Conservation (phyloP, 2,888 invertebrate species). For the Sinelater perroti region DNA sequence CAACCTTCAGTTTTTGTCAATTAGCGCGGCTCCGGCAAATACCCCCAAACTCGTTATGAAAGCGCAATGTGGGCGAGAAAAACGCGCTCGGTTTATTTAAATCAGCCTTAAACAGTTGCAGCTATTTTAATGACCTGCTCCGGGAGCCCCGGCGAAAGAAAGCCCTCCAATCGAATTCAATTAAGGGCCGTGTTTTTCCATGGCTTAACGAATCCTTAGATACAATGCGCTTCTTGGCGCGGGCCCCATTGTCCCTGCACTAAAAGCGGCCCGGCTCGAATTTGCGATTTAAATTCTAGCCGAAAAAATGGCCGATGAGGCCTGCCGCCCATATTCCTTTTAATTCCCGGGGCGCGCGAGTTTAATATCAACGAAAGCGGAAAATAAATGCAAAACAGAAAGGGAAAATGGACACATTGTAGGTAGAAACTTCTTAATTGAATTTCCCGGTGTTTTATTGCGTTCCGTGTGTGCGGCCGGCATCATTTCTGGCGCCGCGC, state of each 20-base stretch:
- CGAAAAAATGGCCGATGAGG: too few species aligned
- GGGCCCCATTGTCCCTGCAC: too few species aligned
- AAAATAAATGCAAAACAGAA: constrained; percentile 30
- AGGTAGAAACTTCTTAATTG: constrained; percentile 30
- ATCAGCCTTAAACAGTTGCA: constrained; percentile 12
- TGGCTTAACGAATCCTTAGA: constrained; percentile 4
- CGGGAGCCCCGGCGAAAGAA: background rate
- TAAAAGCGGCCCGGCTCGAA: too few species aligned
- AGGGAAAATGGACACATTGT: constrained; percentile 28
- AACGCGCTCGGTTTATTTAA: constrained; percentile 21
- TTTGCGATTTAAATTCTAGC: too few species aligned
- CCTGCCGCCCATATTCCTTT: background rate
- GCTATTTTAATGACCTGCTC: constrained; percentile 13
- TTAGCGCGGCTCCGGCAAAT: constrained; percentile 11
- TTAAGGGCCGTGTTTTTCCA: constrained; percentile 2
- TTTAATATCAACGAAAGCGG: constrained; percentile 21
- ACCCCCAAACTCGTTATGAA: constrained; percentile 13
- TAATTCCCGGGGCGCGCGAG: constrained; percentile 14
- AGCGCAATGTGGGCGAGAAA: constrained; percentile 6
- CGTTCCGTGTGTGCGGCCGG: constrained; percentile 16
- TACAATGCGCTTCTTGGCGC: too few species aligned
- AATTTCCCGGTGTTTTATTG: constrained; percentile 30
- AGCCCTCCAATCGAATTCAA: constrained; percentile 15
- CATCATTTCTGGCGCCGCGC: too few species aligned
- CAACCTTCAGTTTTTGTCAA: constrained; percentile 12